Percentiles rank a stretch among this genome's conserved stretches.
Conservation (phyloP, 92 coral and sea anemone species). For the Zoanthus gigantus region DNA sequence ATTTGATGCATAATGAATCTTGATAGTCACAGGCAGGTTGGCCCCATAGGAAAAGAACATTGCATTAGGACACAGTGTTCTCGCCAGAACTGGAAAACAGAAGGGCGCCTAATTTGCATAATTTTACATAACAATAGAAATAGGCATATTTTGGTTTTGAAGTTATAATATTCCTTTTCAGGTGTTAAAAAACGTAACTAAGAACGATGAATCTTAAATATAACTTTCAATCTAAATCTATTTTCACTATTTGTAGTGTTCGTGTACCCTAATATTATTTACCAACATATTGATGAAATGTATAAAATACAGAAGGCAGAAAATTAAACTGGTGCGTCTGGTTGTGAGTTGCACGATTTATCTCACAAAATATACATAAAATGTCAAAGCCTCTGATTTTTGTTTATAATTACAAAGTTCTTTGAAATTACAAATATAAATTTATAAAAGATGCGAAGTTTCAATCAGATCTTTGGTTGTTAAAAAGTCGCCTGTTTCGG, state of each 20-base stretch:
- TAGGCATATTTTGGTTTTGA: no score
- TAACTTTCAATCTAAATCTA: no score
- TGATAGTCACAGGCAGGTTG: no score
- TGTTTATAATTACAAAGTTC: conserved; percentile 22
- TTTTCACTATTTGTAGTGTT: conserved; percentile 28
- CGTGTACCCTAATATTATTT: conserved; percentile 17
- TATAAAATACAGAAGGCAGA: conserved; percentile 4
- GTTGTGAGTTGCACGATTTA: conserved; percentile 19
- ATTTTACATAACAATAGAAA: no score
- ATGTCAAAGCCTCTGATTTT: conserved; percentile 10
- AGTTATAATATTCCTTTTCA: no score
- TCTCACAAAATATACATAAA: conserved; percentile 22
- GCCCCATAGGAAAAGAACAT: no score
- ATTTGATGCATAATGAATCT: no score
- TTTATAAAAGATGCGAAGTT: conserved; percentile 3
- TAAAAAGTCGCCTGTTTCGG: conserved; percentile 9
- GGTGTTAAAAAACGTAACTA: no score
- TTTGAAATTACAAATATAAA: conserved; percentile 17
- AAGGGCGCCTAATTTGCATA: no score
- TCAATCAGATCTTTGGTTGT: not conserved
- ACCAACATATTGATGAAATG: conserved; percentile 6
- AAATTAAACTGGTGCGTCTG: conserved; percentile 19
- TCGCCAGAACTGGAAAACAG: no score
- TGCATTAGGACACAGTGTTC: no score
- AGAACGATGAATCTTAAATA: no score